Evolutionary conservation across 2,797 vertebrate genomes (phyloP).

Genomic region (Esox masquinongy): DNA sequence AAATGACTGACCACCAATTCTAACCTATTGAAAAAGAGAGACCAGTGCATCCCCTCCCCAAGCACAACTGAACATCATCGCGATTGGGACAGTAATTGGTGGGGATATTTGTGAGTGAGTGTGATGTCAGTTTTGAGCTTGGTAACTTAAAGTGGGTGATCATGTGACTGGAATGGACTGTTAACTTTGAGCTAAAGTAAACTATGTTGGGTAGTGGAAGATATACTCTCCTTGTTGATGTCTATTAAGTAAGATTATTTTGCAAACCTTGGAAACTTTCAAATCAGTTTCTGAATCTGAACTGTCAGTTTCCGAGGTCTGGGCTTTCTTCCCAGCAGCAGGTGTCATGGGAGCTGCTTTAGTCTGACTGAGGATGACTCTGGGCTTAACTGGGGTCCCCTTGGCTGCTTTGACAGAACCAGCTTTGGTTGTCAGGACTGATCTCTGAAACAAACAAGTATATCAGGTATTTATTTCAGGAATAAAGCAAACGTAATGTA

Average conservation of each 20-base stretch:
- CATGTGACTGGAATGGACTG: background rate
- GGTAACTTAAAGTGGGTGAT: too few relatives aligned
- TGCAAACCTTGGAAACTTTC: conserved; percentile 12
- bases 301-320: background rate
- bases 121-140: too few relatives aligned
- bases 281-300: background rate
- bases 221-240: background rate
- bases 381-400: background rate
- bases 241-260: background rate
- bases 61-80: too few relatives aligned
- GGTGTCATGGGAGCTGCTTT: conserved; percentile 14
- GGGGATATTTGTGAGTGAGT: too few relatives aligned
- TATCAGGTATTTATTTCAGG: background rate
- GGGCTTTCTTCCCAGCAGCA: conserved; percentile 2
- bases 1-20: too few relatives aligned
- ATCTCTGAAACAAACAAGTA: background rate
- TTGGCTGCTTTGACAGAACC: background rate
- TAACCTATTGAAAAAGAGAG: too few relatives aligned
- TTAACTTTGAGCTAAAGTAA: background rate
- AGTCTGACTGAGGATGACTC: background rate
- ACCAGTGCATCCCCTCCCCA: too few relatives aligned
- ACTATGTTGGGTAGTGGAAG: background rate
- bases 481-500: background rate
- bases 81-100: too few relatives aligned
- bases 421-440: background rate